A percentile compares a stretch with the other conserved stretches of the same genome.
Conservation (phyloP, 2,888 invertebrate species). For the Drosophila paramelanica region DNA sequence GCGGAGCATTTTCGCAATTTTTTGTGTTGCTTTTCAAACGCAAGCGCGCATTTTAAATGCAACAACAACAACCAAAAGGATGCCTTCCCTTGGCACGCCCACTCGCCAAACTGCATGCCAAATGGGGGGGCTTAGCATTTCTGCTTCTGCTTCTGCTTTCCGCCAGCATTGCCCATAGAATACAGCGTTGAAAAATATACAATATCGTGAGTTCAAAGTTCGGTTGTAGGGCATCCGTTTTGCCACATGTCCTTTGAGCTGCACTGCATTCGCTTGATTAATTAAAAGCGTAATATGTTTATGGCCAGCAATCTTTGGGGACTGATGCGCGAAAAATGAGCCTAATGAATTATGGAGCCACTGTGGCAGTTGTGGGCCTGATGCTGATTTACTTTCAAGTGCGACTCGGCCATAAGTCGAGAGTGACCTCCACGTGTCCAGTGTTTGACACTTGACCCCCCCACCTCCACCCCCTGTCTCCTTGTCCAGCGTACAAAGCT, state of each 20-base stretch:
- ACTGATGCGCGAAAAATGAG: slow-evolving; percentile 33
- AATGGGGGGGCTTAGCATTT: slow-evolving; percentile 73
- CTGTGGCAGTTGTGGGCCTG: slow-evolving; percentile 15
- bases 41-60: slow-evolving; percentile 84
- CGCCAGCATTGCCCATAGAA: slow-evolving; percentile 34
- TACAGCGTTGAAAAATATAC: slow-evolving; percentile 55
- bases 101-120: slow-evolving; percentile 34
- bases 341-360: slow-evolving; percentile 63
- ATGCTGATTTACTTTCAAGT: slow-evolving; percentile 57
- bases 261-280: slow-evolving; percentile 65
- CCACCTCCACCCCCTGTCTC: neutral
- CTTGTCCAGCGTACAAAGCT: neutral
- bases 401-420: slow-evolving; percentile 21
- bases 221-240: slow-evolving; percentile 68
- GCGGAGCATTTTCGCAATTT: slow-evolving; percentile 83
- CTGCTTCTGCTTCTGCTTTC: slow-evolving; percentile 21
- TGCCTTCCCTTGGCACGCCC: slow-evolving; percentile 23
- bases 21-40: slow-evolving; percentile 81
- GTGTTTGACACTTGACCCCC: slow-evolving; percentile 43
- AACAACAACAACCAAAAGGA: slow-evolving; percentile 42
- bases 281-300: slow-evolving; percentile 78
- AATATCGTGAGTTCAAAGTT: slow-evolving; percentile 75
- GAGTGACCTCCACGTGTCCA: slow-evolving; percentile 22
- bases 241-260: slow-evolving; percentile 61
- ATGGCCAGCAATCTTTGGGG: slow-evolving; percentile 61